Percentiles rank a stretch among this genome's conserved stretches.
Conservation (phyloP, 2,113 vertebrate genomes). For the Ptilonorhynchus violaceus region DNA sequence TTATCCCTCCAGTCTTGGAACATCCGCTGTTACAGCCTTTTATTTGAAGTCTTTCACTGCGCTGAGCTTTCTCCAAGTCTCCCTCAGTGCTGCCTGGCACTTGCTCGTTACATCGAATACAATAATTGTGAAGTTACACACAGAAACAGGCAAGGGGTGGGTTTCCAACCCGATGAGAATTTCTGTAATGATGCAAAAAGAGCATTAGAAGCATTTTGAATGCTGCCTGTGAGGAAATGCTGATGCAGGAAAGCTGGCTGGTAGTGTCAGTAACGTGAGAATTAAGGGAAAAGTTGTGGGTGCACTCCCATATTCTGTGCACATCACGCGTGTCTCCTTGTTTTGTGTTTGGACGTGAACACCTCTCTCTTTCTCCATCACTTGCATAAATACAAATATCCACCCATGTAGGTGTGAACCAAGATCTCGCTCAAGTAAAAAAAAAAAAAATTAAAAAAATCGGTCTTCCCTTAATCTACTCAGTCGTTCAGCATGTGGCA, state of each 20-base stretch:
- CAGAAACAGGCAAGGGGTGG: neutral
- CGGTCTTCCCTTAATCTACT: neutral
- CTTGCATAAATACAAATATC: neutral
- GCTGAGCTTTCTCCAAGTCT: neutral
- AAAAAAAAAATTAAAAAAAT: too few relatives aligned
- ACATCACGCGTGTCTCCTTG: rapidly evolving
- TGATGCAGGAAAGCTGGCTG: neutral
- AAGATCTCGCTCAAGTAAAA: rapidly evolving
- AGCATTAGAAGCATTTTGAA: neutral
- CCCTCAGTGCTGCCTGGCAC: neutral
- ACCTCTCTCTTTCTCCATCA: neutral
- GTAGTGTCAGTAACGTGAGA: rapidly evolving
- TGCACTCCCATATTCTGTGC: neutral
- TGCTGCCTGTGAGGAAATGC: neutral
- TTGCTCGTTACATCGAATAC: neutral
- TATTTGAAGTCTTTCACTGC: neutral
- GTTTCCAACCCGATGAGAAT: neutral
- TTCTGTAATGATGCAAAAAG: neutral
- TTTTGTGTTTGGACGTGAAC: neutral
- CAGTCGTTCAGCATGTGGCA: neutral
- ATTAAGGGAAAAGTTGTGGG: neutral
- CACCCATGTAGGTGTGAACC: neutral
- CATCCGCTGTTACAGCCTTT: neutral
- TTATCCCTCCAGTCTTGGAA: rapidly evolving
- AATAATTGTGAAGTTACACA: neutral